Conservation (phyloP, 2,888 invertebrate genomes). For the Sarcophaga subvicina region DNA sequence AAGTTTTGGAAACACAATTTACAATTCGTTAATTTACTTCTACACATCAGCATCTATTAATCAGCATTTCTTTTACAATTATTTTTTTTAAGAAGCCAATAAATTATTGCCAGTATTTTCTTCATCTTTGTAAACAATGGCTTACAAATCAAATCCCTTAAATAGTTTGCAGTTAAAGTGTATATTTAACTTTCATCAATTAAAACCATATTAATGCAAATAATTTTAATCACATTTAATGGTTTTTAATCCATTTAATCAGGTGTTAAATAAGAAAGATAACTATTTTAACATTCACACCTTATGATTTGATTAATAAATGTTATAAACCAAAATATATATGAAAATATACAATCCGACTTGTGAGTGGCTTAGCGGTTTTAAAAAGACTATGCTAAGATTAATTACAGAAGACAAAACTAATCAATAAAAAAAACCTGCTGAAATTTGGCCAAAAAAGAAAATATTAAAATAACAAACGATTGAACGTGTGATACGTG, state of each 20-base stretch:
- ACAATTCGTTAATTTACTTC: too few relatives aligned
- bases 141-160: neutral
- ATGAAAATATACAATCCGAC: constrained; percentile 1
- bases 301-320: constrained; percentile 27
- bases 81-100: neutral
- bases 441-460: neutral
- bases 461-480: constrained; percentile 41
- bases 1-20: too few relatives aligned
- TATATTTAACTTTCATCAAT: neutral
- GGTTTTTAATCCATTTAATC: constrained; percentile 3
- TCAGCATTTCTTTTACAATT: too few relatives aligned
- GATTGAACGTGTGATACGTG: constrained; percentile 18
- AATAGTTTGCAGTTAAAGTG: neutral
- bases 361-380: neutral
- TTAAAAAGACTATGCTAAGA: neutral
- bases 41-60: too few relatives aligned
- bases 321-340: neutral
- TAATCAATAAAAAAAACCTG: neutral
- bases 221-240: neutral
- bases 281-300: constrained; percentile 59
- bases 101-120: neutral
- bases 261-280: constrained; percentile 44
- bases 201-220: neutral
- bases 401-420: neutral
- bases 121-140: too few relatives aligned